Evolutionary conservation across 1,140 invertebrate genomes (phyloP).

Genomic region (Microvelia longipes): DNA sequence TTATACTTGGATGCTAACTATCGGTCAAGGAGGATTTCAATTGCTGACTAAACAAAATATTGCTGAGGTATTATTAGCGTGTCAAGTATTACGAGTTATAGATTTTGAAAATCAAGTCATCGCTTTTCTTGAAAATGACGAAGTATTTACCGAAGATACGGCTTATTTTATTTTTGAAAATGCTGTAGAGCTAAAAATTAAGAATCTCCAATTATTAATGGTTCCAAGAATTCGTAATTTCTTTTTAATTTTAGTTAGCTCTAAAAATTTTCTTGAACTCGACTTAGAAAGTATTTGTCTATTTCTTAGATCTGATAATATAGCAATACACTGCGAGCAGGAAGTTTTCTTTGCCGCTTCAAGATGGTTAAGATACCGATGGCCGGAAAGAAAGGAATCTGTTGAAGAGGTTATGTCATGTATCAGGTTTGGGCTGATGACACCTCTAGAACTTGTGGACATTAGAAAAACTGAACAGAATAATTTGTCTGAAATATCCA

Average conservation of each 20-base stretch:
- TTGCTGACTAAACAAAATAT: slow-evolving; percentile 45
- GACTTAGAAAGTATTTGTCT: slow-evolving; percentile 42
- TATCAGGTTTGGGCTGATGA: slow-evolving; percentile 53
- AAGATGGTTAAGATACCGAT: slow-evolving; percentile 52
- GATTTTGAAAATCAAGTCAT: slow-evolving; percentile 56
- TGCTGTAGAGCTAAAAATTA: slow-evolving; percentile 36
- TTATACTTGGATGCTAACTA: slow-evolving; percentile 58
- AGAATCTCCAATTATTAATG: slow-evolving; percentile 49
- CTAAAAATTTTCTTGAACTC: slow-evolving; percentile 47
- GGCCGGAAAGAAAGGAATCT: slow-evolving; percentile 36
- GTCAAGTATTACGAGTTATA: slow-evolving; percentile 38
- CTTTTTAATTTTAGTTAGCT: slow-evolving; percentile 51
- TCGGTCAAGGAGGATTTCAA: slow-evolving; percentile 37
- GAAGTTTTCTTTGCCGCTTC: slow-evolving; percentile 58
- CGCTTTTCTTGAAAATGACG: slow-evolving; percentile 48
- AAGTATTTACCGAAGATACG: slow-evolving; percentile 49
- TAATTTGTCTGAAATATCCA: slow-evolving; percentile 48
- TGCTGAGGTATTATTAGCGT: slow-evolving; percentile 47
- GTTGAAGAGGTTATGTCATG: slow-evolving; percentile 43
- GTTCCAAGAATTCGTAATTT: slow-evolving; percentile 51
- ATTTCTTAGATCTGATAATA: slow-evolving; percentile 47
- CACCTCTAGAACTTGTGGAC: slow-evolving; percentile 54
- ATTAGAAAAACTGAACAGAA: slow-evolving; percentile 49
- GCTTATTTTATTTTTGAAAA: slow-evolving; percentile 51
- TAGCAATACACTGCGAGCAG: slow-evolving; percentile 52